These are phyloP conservation scores for Petromus typicus DNA, from an alignment of 2,113 vertebrate species.

Conservation along the genomic window DNA sequence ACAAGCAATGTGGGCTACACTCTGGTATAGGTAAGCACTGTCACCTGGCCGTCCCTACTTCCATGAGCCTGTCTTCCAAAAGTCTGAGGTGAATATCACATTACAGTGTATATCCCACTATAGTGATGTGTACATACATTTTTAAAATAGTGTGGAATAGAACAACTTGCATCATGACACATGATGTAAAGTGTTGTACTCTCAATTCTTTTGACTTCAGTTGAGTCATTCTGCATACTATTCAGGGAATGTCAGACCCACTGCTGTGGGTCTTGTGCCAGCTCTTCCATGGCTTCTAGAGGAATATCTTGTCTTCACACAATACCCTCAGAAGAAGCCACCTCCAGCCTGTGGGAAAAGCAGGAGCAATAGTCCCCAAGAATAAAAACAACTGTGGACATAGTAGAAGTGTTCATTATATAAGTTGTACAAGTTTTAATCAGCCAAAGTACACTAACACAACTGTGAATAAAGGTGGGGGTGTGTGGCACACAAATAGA, in stretches of 20 bases:
- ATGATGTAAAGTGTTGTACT: not conserved
- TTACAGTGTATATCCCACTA: not conserved
- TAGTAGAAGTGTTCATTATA: not conserved
- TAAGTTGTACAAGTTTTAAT: not conserved
- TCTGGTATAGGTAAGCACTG: not conserved
- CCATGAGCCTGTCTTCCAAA: not conserved
- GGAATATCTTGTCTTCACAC: not conserved
- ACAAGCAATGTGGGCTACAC: not conserved
- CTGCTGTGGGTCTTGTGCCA: not conserved
- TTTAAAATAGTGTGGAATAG: not conserved
- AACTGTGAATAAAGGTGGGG: not conserved
- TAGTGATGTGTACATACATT: not conserved
- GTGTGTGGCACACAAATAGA: too few relatives aligned
- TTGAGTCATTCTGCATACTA: rapidly evolving
- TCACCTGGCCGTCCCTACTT: too few relatives aligned
- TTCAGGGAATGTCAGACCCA: too few relatives aligned
- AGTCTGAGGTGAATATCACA: not conserved
- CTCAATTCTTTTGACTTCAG: not conserved
- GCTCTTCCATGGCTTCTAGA: not conserved
- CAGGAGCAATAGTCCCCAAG: not conserved
- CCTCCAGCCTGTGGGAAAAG: not conserved
- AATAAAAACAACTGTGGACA: not conserved
- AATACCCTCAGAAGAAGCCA: too few relatives aligned
- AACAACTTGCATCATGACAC: not conserved
- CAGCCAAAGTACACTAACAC: too few relatives aligned